Evolutionary conservation across 2,797 vertebrate genomes (phyloP), one percentile per base, ranked within the genome.

Genomic region (Sebastes matsubarae): DNA sequence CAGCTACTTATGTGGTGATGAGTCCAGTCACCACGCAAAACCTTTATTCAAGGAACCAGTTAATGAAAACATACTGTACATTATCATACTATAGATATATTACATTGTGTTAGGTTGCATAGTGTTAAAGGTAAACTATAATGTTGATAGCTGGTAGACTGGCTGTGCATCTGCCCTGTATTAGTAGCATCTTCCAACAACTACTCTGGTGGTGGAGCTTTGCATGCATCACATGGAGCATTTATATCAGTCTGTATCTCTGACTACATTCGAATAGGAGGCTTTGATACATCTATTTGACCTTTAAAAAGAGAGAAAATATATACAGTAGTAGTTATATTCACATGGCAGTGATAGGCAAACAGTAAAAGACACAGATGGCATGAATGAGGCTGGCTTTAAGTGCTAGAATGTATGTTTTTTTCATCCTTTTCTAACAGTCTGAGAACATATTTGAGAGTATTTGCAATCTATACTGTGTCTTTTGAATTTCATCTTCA

Each of bases 331-430:
- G 73, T 83, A 87, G 73, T 74, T 85, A 93, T 84, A 89, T 88
- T 92, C 87, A 91, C 74, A 79, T 89, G 93, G 92, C 93, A 93
- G 93, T 92, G 90, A 85, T 86, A 87, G 38, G 88, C 91, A 81
- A 81, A 82, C 42, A 75, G 68, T 68, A 74, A 86, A 82, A 90
- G 52, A 88, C 79, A 89, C 70, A 84, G 69, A 72, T 63, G 75
- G 22, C 66, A 75, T 65, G 60, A 82, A 82, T 65, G 74, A 87
- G 70, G 73, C 69, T 65, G 69, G 55, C 85, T 74, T 82, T 90
- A 95, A 95, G 92, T 96, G 94, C 94, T 94, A 94, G 92, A 92
- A 84, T 77, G 16, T 75, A 63, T 65, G 61, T 77, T 50, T 42
- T 84, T 71, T 71, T 63, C 6, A 11, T 79, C 22, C 30, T 52